phyloP scores from a whole-genome alignment of 1,140 invertebrate genomes.

The Batillaria attramentaria region DNA sequence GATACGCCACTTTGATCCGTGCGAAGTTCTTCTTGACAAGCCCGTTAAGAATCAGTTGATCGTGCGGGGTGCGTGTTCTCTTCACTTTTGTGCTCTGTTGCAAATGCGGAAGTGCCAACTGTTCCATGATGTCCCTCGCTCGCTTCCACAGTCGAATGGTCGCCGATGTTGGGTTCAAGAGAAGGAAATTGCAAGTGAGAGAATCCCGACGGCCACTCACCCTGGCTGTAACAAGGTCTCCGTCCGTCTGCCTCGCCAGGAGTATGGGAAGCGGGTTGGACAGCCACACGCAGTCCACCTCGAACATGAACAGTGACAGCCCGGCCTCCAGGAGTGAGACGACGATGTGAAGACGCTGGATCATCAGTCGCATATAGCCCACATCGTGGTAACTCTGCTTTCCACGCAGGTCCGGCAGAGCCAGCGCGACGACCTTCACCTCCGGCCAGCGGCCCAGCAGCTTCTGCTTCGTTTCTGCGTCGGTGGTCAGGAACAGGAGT shows the following conservation, averaged over 20 bases:
- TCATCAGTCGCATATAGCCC: conserved; percentile 59
- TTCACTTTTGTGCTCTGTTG: conserved; percentile 12
- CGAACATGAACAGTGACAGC: conserved; percentile 57
- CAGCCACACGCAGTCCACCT: conserved; percentile 63
- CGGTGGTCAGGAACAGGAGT: conserved; percentile 53
- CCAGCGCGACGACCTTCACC: conserved; percentile 45
- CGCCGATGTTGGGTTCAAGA: conserved; percentile 45
- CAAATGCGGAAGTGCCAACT: conserved; percentile 38
- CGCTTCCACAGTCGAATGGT: conserved; percentile 50
- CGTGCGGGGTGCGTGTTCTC: conserved; percentile 51
- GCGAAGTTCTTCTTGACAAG: conserved; percentile 40
- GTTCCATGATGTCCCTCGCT: conserved; percentile 39
- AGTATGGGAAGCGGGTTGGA: conserved; percentile 48
- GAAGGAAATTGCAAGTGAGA: conserved; percentile 53
- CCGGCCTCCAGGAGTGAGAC: conserved; percentile 43
- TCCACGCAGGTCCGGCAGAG: conserved; percentile 29
- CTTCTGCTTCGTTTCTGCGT: conserved; percentile 41
- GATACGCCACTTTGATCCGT: conserved; percentile 41
- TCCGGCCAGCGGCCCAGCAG: conserved; percentile 51
- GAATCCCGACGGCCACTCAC: conserved; percentile 40
- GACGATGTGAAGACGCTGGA: conserved; percentile 49
- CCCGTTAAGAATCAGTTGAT: conserved; percentile 48
- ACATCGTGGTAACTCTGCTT: conserved; percentile 55
- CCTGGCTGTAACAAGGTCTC: conserved; percentile 51
- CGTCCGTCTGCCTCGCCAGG: conserved; percentile 11